phyloP scores from a whole-genome alignment of 2,797 vertebrate species.

The Scleropages formosus region DNA sequence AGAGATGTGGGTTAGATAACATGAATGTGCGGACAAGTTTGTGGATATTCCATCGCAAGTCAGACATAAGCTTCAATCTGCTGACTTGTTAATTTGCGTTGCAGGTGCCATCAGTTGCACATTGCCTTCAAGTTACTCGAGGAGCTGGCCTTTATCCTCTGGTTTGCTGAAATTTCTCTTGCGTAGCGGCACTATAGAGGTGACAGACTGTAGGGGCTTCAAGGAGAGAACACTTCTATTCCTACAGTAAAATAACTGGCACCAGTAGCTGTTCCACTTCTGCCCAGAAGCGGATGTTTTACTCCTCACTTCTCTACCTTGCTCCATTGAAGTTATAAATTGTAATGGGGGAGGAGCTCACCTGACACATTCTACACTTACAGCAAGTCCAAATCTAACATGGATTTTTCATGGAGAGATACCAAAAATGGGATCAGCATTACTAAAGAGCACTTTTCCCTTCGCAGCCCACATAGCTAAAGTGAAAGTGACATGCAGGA shows the following conservation, averaged over 20 bases:
- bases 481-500: too few species aligned
- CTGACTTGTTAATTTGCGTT: background rate
- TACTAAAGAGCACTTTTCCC: too few species aligned
- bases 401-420: too few species aligned
- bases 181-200: conserved; percentile 3
- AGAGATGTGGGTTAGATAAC: conserved; percentile 1
- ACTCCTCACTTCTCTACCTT: too few species aligned
- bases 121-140: background rate
- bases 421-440: too few species aligned
- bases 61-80: background rate
- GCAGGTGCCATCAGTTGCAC: background rate
- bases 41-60: background rate
- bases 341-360: too few species aligned
- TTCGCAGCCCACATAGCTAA: too few species aligned
- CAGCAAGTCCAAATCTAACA: too few species aligned
- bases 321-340: too few species aligned
- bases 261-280: background rate
- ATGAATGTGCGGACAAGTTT: background rate
- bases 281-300: too few species aligned
- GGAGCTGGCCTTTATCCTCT: conserved; percentile 1
- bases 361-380: too few species aligned
- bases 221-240: conserved; percentile 6
- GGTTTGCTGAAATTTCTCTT: conserved; percentile 9
- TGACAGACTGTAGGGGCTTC: background rate
- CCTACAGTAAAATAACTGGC: background rate